Base-by-base conservation (phyloP, 2,888 invertebrate species). In the Epicampocera succincta region DNA sequence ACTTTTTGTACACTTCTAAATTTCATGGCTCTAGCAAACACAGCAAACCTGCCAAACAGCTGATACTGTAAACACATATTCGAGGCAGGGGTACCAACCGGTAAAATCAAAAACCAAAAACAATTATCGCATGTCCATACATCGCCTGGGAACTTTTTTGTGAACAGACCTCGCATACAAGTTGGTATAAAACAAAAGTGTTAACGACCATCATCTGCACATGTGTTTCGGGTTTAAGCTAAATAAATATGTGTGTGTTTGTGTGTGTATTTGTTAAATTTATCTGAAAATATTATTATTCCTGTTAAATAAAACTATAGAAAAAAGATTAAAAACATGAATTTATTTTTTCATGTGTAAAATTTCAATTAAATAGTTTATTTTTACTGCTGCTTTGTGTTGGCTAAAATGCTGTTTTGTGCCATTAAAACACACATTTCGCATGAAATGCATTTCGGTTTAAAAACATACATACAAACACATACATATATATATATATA, bases 281-380 rank as follows among this genome's bases (percentile, higher is more conserved):
- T 17, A 38, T 19, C 12, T 8, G 11, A 38, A 56, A 15, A 17
- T 12, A 19, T 56, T 56, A 17, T 17, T 19, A 56, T 56, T 12
- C 50, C 15, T 33, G 13, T 42, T 42, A 42, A n/a, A 42, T 25
- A 25, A 3, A 25, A 25, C 25, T 25, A 25, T 25, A 25, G 38
- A 38, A 12, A 40, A 9, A 58, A 38, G 19, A 58, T 42, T 46
- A 61, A 46, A 48, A 29, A 68, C 15, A 69, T 25, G 29, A 48
- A 15, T 73, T 54, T 54, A 12, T 42, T 29, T 58, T 56, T 46
- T 61, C 44, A 52, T 63, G 52, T 63, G 61, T 38, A 33, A 73
- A 54, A 54, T 63, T 63, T 63, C 61, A 63, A 73, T 73, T 73
- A 73, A 73, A 73, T 73, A 63, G 42, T 73, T 72, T 29, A 72